These are phyloP conservation scores for Apeltes quadracus DNA, from an alignment of 2,113 vertebrate species.

Conservation along the genomic window DNA sequence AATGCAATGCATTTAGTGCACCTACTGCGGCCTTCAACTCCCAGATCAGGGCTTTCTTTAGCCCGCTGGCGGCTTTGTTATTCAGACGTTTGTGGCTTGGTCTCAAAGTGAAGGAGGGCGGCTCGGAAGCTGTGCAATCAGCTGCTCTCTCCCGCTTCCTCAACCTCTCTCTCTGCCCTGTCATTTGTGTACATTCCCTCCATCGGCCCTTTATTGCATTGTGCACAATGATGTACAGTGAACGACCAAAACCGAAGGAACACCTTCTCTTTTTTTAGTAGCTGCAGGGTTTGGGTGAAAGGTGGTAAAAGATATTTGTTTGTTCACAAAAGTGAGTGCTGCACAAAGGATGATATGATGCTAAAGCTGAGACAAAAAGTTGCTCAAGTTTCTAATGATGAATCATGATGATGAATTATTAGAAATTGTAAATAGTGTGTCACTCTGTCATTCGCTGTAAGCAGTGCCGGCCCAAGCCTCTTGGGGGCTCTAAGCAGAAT, in stretches of 20 bases:
- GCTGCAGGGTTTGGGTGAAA: conserved; percentile 1
- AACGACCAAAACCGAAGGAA: conserved; percentile 14
- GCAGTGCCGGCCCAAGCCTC: no score
- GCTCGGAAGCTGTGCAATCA: conserved; percentile 44
- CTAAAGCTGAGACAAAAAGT: not conserved
- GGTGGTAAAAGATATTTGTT: conserved; percentile 7
- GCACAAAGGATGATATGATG: not conserved
- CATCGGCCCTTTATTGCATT: not conserved
- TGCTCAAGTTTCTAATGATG: not conserved
- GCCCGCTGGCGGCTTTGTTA: conserved; percentile 45
- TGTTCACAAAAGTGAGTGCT: not conserved
- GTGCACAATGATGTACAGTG: conserved; percentile 2
- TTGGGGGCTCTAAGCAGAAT: no score
- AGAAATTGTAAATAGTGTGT: no score
- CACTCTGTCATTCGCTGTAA: no score
- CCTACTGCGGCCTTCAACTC: conserved; percentile 49
- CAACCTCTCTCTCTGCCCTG: conserved; percentile 20
- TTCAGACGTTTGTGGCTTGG: conserved; percentile 62
- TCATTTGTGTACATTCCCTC: conserved; percentile 11
- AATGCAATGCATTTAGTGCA: conserved; percentile 21
- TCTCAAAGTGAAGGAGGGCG: conserved; percentile 44
- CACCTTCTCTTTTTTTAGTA: conserved; percentile 10
- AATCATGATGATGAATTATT: not conserved
- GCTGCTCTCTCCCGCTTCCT: conserved; percentile 25
- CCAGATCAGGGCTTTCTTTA: conserved; percentile 43